These are phyloP conservation scores for Castor canadensis DNA, from an alignment of 2,113 vertebrate species.

Conservation along the genomic window DNA sequence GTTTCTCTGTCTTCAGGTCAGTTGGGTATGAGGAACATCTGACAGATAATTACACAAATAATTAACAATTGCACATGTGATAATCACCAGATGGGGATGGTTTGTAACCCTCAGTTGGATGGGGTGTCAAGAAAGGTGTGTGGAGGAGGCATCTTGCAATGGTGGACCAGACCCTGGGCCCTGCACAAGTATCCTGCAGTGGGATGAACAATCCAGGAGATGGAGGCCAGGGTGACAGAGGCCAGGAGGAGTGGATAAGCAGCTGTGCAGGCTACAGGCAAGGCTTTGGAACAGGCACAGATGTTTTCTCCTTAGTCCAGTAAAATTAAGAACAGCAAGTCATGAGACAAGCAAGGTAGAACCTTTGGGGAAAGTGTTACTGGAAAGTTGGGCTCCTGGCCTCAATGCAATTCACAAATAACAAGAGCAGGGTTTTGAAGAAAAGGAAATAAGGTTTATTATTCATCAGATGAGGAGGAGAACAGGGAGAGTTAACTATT, in stretches of 20 bases:
- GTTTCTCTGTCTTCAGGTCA: background rate
- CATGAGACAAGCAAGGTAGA: background rate
- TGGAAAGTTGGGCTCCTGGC: too few species aligned
- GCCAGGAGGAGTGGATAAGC: too few species aligned
- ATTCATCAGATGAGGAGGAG: too few species aligned
- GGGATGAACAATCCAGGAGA: background rate
- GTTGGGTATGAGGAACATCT: background rate
- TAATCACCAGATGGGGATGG: background rate
- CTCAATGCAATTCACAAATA: too few species aligned
- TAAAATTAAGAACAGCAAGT: background rate
- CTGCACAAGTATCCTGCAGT: background rate
- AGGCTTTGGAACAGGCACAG: background rate
- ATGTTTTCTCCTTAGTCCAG: background rate
- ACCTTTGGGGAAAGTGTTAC: accelerated
- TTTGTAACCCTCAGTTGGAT: background rate
- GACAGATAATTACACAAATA: background rate
- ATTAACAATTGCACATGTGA: background rate
- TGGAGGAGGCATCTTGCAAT: background rate
- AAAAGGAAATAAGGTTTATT: too few species aligned
- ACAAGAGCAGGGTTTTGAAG: too few species aligned
- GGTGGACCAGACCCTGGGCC: too few species aligned
- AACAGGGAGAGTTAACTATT: too few species aligned
- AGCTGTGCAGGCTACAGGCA: background rate
- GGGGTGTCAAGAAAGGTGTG: background rate
- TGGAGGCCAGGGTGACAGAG: background rate